Evolutionary conservation across 2,797 vertebrate genomes (phyloP), one percentile per base, ranked within the genome.

Genomic region (Loriculus beryllinus): DNA sequence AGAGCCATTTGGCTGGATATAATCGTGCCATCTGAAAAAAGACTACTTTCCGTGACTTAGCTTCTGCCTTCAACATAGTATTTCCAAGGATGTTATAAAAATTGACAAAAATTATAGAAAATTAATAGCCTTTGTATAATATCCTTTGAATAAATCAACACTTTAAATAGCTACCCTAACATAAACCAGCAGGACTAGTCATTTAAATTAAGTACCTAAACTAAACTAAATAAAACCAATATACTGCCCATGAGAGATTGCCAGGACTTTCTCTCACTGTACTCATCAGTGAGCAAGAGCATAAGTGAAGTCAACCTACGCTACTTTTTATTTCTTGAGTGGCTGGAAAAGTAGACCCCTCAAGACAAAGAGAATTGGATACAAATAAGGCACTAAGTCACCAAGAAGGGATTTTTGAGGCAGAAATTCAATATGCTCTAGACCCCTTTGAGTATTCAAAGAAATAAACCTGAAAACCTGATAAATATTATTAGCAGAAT

Each of bases 381-480:
- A 77, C 8, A 75, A 64, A 8, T n/a, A 84, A 65, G n/a, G 23
- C 25, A 39, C 7, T 22, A 5, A 67, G 33, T 72, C 26, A 79
- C 9, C 25, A 77, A 39, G 39, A 75, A 22, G n/a, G 9, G 40
- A 69, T 45, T 77, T 85, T n/a, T 62, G 71, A 82, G 45, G 65
- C 22, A 91, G 45, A 87, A 82, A 75, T 75, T 74, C 52, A 43
- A 33, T 63, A 85, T 70, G 64, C 88, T 69, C 35, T 70, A 80
- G 68, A 92, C 21, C 78, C 95, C 95, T 92, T 22, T 91, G 88
- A 86, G 63, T 86, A 93, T 85, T 88, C 31, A 75, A 60, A 70
- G 40, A 92, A 88, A 83, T 85, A 59, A 3, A 92, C 21, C 23
- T 60, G 67, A 87, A 96, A 95, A 89, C 10, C 20, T 90, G 39